Percentiles rank a stretch among this genome's conserved stretches.
These are phyloP conservation scores for Drosophila cognata DNA, from an alignment of 2,888 invertebrate species.

Conservation along the genomic window DNA sequence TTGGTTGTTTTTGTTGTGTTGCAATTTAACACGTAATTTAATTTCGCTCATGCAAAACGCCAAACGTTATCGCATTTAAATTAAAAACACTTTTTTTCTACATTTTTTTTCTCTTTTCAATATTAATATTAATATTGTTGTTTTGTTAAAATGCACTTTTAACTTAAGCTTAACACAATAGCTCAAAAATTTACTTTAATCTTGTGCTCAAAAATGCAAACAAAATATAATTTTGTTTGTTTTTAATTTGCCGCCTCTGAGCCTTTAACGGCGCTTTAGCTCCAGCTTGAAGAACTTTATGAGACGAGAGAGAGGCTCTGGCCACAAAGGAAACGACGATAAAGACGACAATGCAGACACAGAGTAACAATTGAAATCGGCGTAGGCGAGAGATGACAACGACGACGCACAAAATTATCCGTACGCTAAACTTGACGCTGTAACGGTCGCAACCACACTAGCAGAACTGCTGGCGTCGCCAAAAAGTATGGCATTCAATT, in stretches of 20 bases:
- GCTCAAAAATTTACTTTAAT: conserved; percentile 45
- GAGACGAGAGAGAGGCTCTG: conserved; percentile 15
- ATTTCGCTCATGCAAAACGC: conserved; percentile 45
- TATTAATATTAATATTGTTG: neutral
- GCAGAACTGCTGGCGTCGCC: conserved; percentile 47
- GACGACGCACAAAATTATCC: conserved; percentile 59
- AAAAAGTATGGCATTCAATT: conserved; percentile 54
- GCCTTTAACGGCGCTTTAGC: conserved; percentile 45
- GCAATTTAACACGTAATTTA: conserved; percentile 69
- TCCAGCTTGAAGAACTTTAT: conserved; percentile 26
- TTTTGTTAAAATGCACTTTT: conserved; percentile 38
- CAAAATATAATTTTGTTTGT: conserved; percentile 67
- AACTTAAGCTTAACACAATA: conserved; percentile 15
- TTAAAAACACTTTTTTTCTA: conserved; percentile 39
- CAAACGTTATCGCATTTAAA: conserved; percentile 30
- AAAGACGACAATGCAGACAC: conserved; percentile 34
- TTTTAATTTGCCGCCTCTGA: conserved; percentile 67
- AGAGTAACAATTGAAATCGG: conserved; percentile 56
- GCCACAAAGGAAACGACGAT: conserved; percentile 49
- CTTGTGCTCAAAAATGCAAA: conserved; percentile 49
- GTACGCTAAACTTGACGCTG: conserved; percentile 72
- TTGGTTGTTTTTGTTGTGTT: conserved; percentile 43
- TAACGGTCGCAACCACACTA: conserved; percentile 83
- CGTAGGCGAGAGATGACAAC: conserved; percentile 55
- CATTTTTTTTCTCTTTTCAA: conserved; percentile 2